A percentile compares a stretch with the other conserved stretches of the same genome.
These are phyloP conservation scores for Syngnathus acus DNA, from an alignment of 2,797 vertebrate species.

Conservation along the genomic window DNA sequence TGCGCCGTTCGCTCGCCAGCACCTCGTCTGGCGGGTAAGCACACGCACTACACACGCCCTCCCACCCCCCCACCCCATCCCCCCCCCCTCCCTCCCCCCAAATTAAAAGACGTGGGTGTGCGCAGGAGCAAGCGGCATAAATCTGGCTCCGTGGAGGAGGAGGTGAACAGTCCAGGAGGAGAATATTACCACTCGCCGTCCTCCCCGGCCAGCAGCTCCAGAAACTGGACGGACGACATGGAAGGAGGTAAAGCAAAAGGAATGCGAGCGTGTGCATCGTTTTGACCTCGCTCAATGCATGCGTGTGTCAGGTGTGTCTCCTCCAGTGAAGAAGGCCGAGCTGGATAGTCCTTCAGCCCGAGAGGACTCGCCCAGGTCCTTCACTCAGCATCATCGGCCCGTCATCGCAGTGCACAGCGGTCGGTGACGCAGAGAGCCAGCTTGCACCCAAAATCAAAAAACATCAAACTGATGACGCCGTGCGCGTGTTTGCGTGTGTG, in stretches of 20 bases:
- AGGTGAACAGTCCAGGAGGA: conserved; percentile 92
- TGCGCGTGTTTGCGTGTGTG: background rate
- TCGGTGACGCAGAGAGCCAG: conserved; percentile 48
- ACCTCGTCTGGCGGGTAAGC: conserved; percentile 64
- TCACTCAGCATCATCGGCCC: conserved; percentile 94
- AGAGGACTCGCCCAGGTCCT: conserved; percentile 89
- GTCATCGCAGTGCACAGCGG: conserved; percentile 98
- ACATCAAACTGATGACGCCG: too few relatives aligned
- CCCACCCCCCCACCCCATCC: too few relatives aligned
- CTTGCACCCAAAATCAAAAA: too few relatives aligned
- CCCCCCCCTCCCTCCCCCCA: too few relatives aligned
- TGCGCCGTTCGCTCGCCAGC: conserved; percentile 56
- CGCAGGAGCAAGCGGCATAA: conserved; percentile 93
- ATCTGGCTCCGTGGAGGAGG: conserved; percentile 94
- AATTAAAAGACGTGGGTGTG: background rate
- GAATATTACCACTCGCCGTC: conserved; percentile 93
- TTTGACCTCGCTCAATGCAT: background rate
- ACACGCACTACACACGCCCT: background rate
- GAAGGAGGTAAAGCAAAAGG: conserved; percentile 82
- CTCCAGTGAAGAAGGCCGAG: conserved; percentile 93
- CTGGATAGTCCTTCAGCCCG: conserved; percentile 93
- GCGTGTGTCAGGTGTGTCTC: conserved; percentile 78
- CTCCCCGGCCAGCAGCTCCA: conserved; percentile 91
- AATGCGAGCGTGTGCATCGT: background rate
- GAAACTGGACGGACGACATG: conserved; percentile 97